phyloP scores from a whole-genome alignment of 2,113 vertebrate species.

The Ceuthmochares aereus region DNA sequence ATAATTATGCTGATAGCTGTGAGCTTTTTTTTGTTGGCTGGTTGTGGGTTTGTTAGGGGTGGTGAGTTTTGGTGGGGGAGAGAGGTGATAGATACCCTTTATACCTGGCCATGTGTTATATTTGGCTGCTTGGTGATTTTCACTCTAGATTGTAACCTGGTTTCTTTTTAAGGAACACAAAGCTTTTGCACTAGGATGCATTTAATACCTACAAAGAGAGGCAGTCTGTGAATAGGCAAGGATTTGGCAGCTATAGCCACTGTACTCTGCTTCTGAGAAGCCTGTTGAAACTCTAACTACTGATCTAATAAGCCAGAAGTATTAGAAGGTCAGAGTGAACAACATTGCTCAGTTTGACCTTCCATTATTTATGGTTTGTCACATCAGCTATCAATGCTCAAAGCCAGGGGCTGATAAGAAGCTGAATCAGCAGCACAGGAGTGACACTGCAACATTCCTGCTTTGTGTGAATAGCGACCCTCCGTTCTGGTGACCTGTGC shows the following conservation, averaged over 20 bases:
- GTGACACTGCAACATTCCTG: conserved; percentile 33
- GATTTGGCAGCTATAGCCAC: conserved; percentile 33
- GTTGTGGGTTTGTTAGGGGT: fast-evolving
- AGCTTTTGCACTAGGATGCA: background rate
- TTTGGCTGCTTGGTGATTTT: background rate
- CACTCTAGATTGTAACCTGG: background rate
- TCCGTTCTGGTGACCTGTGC: conserved; percentile 20
- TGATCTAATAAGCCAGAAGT: conserved; percentile 67
- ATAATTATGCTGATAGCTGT: background rate
- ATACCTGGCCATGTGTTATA: background rate
- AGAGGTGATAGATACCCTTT: background rate
- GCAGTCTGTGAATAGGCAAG: background rate
- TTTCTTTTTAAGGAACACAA: background rate
- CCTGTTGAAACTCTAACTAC: conserved; percentile 49
- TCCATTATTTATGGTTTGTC: conserved; percentile 68
- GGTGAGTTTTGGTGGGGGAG: background rate
- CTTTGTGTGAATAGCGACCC: background rate
- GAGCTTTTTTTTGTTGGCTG: background rate
- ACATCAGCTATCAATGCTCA: conserved; percentile 56
- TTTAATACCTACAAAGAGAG: conserved; percentile 15
- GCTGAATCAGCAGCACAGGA: conserved; percentile 60
- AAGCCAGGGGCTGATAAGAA: conserved; percentile 29
- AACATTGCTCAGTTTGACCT: conserved; percentile 55
- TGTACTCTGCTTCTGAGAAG: conserved; percentile 44
- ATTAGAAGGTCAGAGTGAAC: conserved; percentile 59